Evolutionary conservation across 2,113 vertebrate species (phyloP), one percentile per base, ranked within the genome.

Genomic region (Sinocyclocheilus grahami): DNA sequence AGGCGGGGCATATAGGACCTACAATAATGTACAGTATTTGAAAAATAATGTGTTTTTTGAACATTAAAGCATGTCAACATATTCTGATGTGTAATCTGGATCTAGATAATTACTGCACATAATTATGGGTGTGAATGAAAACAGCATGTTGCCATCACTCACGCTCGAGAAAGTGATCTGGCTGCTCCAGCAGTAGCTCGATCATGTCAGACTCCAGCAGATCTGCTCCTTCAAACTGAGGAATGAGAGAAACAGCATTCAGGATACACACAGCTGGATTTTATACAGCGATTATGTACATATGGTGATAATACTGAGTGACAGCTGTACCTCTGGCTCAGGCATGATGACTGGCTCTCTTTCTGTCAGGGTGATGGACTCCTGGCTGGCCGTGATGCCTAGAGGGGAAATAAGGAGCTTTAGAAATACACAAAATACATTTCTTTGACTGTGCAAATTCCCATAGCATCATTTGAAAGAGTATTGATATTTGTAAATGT

Each of bases 301-400:
- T 55, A 55, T 55, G 53, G 9, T 13, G 67, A 30, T 62, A 0
- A 62, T 10, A 10, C 20, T 37, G 69, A 69, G 9, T 48, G n/a
- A 62, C 37, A 27, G 51, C 5, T 33, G 46, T 83, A 96, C 96
- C 92, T 96, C 95, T 5, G 94, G 78, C 0, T 6, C 8, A 7
- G 93, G 92, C 80, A 95, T 39, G 0, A 46, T 4, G 7, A 92
- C 87, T 0, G 93, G 94, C 77, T 95, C 94, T 0, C 1, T 63
- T 83, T 97, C 97, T 39, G 8, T 91, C 83, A 97, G 85, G 0
- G 96, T 97, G 91, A 97, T 97, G 77, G 27, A 76, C 0, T 95
- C 94, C 5, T 92, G 93, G 16, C 94, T 88, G 0, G 91, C 92
- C 1, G 94, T 94, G 16, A 93, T 87, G 39, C 24, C 95, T 95